Percentiles rank a stretch among this genome's conserved stretches.
Evolutionary conservation across 2,888 invertebrate genomes (phyloP).

Genomic region (Amblyteles armatorius): DNA sequence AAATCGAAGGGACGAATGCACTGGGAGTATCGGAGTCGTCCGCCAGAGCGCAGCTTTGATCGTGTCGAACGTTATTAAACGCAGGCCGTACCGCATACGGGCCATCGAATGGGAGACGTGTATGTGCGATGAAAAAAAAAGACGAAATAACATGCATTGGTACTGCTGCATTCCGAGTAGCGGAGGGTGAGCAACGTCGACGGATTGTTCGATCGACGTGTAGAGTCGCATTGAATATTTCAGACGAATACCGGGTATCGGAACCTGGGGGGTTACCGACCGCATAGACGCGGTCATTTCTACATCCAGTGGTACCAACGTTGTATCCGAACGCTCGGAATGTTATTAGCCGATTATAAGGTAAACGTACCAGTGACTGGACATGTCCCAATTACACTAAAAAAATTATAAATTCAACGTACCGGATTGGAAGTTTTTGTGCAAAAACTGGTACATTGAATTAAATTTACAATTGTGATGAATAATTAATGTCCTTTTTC

Average conservation of each 20-base stretch:
- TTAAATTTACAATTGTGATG: no score
- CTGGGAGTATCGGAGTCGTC: constrained; percentile 47
- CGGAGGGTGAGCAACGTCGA: constrained; percentile 36
- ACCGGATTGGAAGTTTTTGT: no score
- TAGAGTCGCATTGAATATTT: constrained; percentile 69
- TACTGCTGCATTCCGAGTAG: background rate
- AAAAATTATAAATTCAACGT: no score
- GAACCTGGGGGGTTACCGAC: constrained; percentile 66
- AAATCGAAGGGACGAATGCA: constrained; percentile 64
- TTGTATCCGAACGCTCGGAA: background rate
- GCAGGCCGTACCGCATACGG: background rate
- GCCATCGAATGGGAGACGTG: constrained; percentile 5
- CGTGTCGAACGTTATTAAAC: constrained; percentile 26
- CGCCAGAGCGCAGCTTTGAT: constrained; percentile 64
- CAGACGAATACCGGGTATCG: constrained; percentile 63
- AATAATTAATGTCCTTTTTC: no score
- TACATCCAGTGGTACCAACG: background rate
- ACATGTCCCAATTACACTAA: no score
- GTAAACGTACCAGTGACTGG: no score
- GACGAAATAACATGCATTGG: background rate
- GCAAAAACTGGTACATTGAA: no score
- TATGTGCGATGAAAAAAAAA: constrained; percentile 6
- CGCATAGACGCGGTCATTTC: constrained; percentile 14
- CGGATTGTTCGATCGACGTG: constrained; percentile 69
- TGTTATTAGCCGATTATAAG: no score